Base-by-base conservation (phyloP, 2,888 invertebrate species). In the Orchestes rusci region DNA sequence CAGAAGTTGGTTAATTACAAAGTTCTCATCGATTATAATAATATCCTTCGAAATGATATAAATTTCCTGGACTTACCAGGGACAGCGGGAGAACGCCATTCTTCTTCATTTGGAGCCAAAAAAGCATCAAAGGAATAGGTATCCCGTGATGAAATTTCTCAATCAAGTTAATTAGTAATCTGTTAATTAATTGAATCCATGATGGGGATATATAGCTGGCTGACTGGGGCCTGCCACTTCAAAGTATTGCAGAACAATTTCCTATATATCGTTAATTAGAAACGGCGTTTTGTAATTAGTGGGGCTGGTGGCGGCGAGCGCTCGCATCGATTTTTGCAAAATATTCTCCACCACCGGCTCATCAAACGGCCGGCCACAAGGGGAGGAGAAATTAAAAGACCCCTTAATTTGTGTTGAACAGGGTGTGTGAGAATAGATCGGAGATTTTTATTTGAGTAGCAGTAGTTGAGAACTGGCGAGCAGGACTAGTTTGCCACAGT, bases 201-300 rank as follows among this genome's bases (percentile, higher is more conserved):
- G 63, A 64, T 59, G 63, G 62, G 59, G 59, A 35, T 38, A 40
- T 41, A 58, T 59, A 62, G 43, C 47, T 7, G n/a, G 10, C 23
- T 10, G 23, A 23, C 23, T n/a, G 33, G 43, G 63, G 62, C 63
- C 60, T 53, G 56, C 61, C 58, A 64, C 65, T 66, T 66, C 65
- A 66, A 67, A 66, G 66, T 66, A 67, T 67, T 65, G 66, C 65
- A 57, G 65, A 66, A 67, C 66, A 67, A 66, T 67, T 67, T 67
- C 66, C 66, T 65, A 66, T 66, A 66, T 66, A 66, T 66, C 65
- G 65, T 65, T 67, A 66, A 67, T 67, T 67, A 66, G 66, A 66
- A 64, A 64, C 65, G 62, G 60, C 62, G 63, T 63, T 66, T 23
- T 62, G 65, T 64, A 66, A 66, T 67, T 66, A 66, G 65, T 60